Evolutionary conservation across 1,140 invertebrate species (phyloP).

Genomic region (Idris sp.): DNA sequence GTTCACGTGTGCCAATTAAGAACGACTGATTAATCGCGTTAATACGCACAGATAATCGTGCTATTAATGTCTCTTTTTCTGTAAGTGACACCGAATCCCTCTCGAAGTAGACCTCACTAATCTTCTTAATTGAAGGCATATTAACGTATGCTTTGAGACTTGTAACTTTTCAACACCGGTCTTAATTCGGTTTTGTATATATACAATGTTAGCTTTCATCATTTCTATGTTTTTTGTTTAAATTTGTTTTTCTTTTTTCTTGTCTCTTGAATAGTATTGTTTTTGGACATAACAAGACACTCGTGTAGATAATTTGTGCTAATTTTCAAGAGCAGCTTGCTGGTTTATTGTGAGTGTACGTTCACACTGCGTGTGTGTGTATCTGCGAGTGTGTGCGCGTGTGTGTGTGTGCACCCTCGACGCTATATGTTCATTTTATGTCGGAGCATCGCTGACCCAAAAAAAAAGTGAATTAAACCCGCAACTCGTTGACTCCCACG

Average conservation of each 20-base stretch:
- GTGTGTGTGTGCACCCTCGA: constrained; percentile 27
- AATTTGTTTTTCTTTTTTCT: not conserved
- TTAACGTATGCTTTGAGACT: constrained; percentile 1
- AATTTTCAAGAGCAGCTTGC: constrained; percentile 38
- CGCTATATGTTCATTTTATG: constrained; percentile 29
- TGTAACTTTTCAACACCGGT: not conserved
- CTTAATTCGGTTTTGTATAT: constrained; percentile 19
- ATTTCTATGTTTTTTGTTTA: constrained; percentile 1
- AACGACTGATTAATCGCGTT: constrained; percentile 40
- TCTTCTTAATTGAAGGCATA: constrained; percentile 31
- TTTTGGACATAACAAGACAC: constrained; percentile 18
- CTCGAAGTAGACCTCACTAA: constrained; percentile 39
- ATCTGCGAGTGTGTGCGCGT: constrained; percentile 9
- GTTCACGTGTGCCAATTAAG: constrained; percentile 55
- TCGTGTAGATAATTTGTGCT: constrained; percentile 53
- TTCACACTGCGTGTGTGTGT: constrained; percentile 27
- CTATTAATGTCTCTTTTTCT: constrained; percentile 29
- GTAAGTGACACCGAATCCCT: constrained; percentile 28
- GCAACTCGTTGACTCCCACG: constrained; percentile 29
- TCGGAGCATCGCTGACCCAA: constrained; percentile 42
- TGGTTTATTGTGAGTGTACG: constrained; percentile 27
- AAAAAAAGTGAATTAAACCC: constrained; percentile 40
- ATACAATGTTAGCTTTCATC: constrained; percentile 3
- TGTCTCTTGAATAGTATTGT: not conserved
- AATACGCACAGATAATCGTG: constrained; percentile 19